Evolutionary conservation across 2,113 vertebrate species (phyloP).

Genomic region (Megatriorchis doriae): DNA sequence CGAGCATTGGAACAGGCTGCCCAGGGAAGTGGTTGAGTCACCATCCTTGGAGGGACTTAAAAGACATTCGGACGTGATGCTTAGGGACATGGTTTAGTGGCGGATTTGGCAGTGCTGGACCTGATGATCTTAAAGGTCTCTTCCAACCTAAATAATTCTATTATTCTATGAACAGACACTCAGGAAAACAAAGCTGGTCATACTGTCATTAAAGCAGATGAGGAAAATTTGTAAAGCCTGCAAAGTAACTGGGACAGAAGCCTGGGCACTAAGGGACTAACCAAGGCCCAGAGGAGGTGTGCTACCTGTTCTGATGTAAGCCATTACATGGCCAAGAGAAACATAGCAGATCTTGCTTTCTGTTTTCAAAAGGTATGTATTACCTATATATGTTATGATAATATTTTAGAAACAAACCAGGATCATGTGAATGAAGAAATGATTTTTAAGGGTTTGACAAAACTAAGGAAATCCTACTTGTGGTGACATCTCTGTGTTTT

Average conservation of each 20-base stretch:
- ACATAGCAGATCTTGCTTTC: neutral
- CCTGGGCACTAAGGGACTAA: neutral
- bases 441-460: neutral
- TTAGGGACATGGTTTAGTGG: too few relatives aligned
- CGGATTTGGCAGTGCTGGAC: neutral
- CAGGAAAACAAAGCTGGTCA: neutral
- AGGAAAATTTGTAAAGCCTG: neutral
- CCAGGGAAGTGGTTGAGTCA: too few relatives aligned
- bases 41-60: too few relatives aligned
- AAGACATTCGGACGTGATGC: too few relatives aligned
- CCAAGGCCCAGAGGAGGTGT: neutral
- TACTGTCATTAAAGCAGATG: neutral
- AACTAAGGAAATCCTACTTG: neutral
- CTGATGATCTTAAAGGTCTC: neutral
- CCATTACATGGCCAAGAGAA: neutral
- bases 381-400: neutral
- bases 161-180: neutral
- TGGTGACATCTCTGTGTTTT: neutral
- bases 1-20: too few relatives aligned
- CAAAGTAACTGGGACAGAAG: neutral
- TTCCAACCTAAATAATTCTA: neutral
- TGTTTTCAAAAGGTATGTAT: neutral
- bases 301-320: neutral
- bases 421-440: neutral
- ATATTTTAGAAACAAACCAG: neutral